Evolutionary conservation across 2,797 vertebrate genomes (phyloP).

Genomic region (Pyrrhura leucotis): DNA sequence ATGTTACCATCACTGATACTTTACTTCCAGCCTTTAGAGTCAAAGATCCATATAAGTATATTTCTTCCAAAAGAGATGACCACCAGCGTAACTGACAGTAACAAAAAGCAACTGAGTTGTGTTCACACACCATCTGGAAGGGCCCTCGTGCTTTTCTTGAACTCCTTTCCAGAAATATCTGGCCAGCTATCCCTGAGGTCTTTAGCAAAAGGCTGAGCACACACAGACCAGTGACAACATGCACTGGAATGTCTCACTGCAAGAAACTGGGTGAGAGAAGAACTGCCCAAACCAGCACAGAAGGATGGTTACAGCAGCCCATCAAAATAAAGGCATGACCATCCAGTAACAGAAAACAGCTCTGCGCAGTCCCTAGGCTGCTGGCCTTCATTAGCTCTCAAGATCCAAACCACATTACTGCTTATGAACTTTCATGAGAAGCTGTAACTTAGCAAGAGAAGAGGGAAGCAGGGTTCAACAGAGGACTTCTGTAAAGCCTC

Average conservation of each 20-base stretch:
- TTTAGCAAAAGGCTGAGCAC: background rate
- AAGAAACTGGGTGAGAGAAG: background rate
- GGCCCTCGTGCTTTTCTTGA: background rate
- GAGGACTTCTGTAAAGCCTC: background rate
- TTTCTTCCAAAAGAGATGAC: background rate
- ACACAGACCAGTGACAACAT: background rate
- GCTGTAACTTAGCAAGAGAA: background rate
- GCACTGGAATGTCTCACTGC: background rate
- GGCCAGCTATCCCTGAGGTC: background rate
- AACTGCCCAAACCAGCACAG: background rate
- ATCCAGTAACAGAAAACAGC: background rate
- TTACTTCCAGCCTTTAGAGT: background rate
- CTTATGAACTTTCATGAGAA: background rate
- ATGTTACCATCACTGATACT: background rate
- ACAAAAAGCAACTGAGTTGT: background rate
- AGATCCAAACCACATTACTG: background rate
- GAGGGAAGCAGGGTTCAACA: background rate
- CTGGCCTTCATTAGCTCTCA: slow-evolving; percentile 5
- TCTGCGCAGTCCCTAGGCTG: background rate
- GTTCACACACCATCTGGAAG: background rate
- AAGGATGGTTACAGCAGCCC: background rate
- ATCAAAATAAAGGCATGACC: background rate
- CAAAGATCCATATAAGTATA: background rate
- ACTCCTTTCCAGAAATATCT: background rate
- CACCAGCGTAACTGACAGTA: background rate